Evolutionary conservation across 2,888 invertebrate species (phyloP), one percentile per base, ranked within the genome.

Genomic region (Scaptomyza tumidula): DNA sequence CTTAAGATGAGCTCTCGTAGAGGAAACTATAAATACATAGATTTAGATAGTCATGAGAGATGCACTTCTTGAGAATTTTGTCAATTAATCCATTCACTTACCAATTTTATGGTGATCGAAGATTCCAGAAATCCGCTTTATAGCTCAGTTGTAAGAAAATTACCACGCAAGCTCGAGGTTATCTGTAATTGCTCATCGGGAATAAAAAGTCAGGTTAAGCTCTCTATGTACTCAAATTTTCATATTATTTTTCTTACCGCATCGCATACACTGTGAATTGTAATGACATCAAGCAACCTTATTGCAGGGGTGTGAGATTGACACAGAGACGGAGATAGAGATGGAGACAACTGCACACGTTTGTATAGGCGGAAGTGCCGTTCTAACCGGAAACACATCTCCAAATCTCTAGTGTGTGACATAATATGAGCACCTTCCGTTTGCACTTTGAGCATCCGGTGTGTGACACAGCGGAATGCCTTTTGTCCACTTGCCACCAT

Each of bases 401-500:
- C 44, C 69, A 71, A 77, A 70, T 75, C 79, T 74, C 75, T 61
- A 54, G 78, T 78, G 75, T 75, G 73, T 77, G 75, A 74, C 75
- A 63, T 69, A 74, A 86, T 86, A 86, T 86, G 78, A 83, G 83
- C 83, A 57, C 74, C 75, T 71, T 86, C 86, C 88, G 88, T 76
- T 83, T 88, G 86, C 83, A 83, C 83, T 86, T 88, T 76, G 58
- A 86, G 60, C 71, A 71, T 82, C 86, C 82, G 86, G 83, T 54
- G 75, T 68, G 71, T 75, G 68, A 60, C 69, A 68, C 44, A 68
- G 52, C 75, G 49, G 35, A 35, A 56, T 65, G 71, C 65, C 62
- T 49, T 48, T 75, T 69, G 55, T 64, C 64, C 50, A 57, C 39
- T 29, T 46, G 41, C 52, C n/a, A 19, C 39, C 33, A 46, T 29